phyloP scores from a whole-genome alignment of 2,888 invertebrate species.

The Opisthograptis luteolata region DNA sequence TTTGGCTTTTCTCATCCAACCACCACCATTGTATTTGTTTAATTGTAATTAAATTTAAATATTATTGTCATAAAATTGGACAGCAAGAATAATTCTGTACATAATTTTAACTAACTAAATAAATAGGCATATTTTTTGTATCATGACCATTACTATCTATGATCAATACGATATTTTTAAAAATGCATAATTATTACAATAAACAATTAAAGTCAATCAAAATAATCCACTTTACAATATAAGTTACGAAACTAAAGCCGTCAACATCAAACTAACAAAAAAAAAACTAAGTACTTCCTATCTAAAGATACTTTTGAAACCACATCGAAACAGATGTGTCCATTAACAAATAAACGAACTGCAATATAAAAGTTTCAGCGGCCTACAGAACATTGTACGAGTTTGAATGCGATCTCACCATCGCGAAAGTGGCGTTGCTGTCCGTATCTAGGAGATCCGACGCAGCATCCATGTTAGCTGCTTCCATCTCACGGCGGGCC shows the following conservation, averaged over 20 bases:
- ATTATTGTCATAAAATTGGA: too few species aligned
- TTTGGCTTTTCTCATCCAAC: too few species aligned
- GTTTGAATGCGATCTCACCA: constrained; percentile 87
- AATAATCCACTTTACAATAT: not conserved
- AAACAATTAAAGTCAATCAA: not conserved
- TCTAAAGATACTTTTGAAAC: too few species aligned
- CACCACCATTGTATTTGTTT: too few species aligned
- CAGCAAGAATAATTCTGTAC: too few species aligned
- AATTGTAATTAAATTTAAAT: too few species aligned
- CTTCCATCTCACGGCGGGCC: constrained; percentile 93
- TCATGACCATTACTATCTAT: too few species aligned
- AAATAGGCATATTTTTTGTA: too few species aligned
- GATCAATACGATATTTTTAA: too few species aligned
- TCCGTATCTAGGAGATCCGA: constrained; percentile 94
- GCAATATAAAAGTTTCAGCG: constrained; percentile 20
- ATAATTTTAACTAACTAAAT: too few species aligned
- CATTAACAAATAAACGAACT: constrained; percentile 20
- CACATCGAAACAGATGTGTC: not conserved
- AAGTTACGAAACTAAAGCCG: not conserved
- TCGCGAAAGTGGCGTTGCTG: constrained; percentile 95
- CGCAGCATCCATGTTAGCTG: constrained; percentile 93
- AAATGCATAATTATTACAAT: not conserved
- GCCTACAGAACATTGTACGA: constrained; percentile 17
- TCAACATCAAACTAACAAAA: not conserved
- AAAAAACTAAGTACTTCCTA: too few species aligned